Conservation (phyloP, 2,113 vertebrate genomes). For the Tragelaphus strepsiceros region DNA sequence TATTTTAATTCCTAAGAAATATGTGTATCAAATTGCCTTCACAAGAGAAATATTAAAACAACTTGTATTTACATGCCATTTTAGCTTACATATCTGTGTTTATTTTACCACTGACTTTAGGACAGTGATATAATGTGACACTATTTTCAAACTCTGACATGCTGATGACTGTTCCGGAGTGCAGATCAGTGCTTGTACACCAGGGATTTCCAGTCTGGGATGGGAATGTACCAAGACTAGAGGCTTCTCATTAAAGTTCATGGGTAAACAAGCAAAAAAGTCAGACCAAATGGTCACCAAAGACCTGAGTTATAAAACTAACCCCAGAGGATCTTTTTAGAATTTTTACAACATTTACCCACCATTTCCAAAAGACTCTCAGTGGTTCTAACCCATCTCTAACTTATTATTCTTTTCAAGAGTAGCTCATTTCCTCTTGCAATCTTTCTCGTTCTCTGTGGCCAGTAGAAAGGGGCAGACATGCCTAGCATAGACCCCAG, state of each 20-base stretch:
- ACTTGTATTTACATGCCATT: conserved; percentile 77
- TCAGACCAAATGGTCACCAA: neutral
- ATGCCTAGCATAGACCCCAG: neutral
- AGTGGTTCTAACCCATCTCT: neutral
- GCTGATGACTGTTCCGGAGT: neutral
- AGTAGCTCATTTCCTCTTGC: neutral
- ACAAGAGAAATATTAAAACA: conserved; percentile 75
- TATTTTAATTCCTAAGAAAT: conserved; percentile 78
- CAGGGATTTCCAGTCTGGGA: neutral
- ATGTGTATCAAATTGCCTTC: conserved; percentile 75
- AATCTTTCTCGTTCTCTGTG: neutral
- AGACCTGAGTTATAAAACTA: neutral
- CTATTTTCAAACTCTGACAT: conserved; percentile 41
- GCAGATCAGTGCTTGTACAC: neutral
- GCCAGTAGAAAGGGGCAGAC: neutral
- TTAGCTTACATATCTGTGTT: conserved; percentile 70
- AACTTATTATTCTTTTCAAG: neutral
- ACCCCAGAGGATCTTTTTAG: neutral
- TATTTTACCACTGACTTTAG: conserved; percentile 70
- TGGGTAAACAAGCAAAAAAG: neutral
- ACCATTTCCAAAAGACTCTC: neutral
- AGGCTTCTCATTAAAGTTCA: neutral
- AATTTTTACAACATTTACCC: neutral
- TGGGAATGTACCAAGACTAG: neutral
- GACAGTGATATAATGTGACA: conserved; percentile 59